Base-by-base conservation (phyloP, 1,140 invertebrate species). In the Phortica variegata region DNA sequence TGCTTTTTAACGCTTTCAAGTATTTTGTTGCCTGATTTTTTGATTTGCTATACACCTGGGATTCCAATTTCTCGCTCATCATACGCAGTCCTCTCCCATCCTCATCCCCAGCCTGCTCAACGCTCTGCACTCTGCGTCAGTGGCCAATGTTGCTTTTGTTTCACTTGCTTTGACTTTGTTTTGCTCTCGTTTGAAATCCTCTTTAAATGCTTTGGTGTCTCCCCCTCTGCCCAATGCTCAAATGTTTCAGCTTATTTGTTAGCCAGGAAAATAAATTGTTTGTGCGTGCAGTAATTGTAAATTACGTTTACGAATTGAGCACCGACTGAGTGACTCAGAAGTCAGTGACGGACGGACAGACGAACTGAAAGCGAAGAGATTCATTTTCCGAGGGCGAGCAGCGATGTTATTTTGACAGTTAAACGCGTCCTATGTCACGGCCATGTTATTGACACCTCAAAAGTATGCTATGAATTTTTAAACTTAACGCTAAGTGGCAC, bases 31-130 rank as follows among this genome's bases (percentile, higher is more conserved):
- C 18, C 60, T 61, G 60, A 65, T 72, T 72, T 73, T 73, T 73
- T 73, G 70, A 73, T 73, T 73, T 73, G 70, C 65, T 56, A 73
- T 73, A 73, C 70, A 73, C 70, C 70, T 73, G 70, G 70, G 70
- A 73, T 38, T 43, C 26, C 15, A 32, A n/a, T n/a, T n/a, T n/a
- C n/a, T 15, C 32, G 38, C 31, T 26, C 23, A 26, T 26, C 23
- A 26, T 26, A 26, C 23, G 23, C 23, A 26, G n/a, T n/a, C n/a
- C n/a, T n/a, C n/a, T n/a, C n/a, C n/a, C n/a, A n/a, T n/a, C n/a
- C n/a, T n/a, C n/a, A n/a, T n/a, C n/a, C n/a, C n/a, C n/a, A n/a
- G n/a, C n/a, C n/a, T n/a, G n/a, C n/a, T n/a, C n/a, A n/a, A n/a
- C n/a, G n/a, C n/a, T n/a, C n/a, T n/a, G n/a, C n/a, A n/a, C n/a